Conservation (phyloP, 1,140 invertebrate species). For the Diachasma alloeum region DNA sequence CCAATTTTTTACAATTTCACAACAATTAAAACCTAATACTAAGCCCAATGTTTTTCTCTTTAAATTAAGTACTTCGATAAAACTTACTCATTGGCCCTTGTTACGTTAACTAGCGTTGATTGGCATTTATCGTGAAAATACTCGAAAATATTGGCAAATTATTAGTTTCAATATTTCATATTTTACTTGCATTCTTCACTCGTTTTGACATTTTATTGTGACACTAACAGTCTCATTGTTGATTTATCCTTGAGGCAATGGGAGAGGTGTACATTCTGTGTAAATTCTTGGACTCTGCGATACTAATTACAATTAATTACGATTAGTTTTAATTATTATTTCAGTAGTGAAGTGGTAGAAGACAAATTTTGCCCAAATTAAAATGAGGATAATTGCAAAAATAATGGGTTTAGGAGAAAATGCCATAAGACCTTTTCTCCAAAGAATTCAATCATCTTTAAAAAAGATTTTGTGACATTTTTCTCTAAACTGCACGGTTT, state of each 20-base stretch:
- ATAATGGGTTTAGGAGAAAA: too few species aligned
- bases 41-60: not conserved
- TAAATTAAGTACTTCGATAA: slow-evolving; percentile 16
- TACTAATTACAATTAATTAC: slow-evolving; percentile 12
- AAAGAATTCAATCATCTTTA: too few species aligned
- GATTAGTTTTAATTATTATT: too few species aligned
- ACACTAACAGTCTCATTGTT: slow-evolving; percentile 17
- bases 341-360: too few species aligned
- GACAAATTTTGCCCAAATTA: too few species aligned
- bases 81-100: slow-evolving; percentile 5
- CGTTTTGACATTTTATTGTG: slow-evolving; percentile 7
- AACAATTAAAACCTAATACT: not conserved
- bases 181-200: slow-evolving; percentile 3
- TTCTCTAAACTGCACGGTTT: too few species aligned
- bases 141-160: not conserved
- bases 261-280: not conserved
- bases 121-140: slow-evolving; percentile 11
- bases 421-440: too few species aligned
- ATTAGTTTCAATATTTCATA: not conserved
- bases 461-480: too few species aligned
- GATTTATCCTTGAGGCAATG: slow-evolving; percentile 8
- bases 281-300: slow-evolving; percentile 6
- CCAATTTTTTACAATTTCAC: not conserved
- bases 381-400: too few species aligned
- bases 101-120: not conserved